Evolutionary conservation across 2,113 vertebrate genomes (phyloP).

Genomic region (Boulengeromyrus knoepffleri): DNA sequence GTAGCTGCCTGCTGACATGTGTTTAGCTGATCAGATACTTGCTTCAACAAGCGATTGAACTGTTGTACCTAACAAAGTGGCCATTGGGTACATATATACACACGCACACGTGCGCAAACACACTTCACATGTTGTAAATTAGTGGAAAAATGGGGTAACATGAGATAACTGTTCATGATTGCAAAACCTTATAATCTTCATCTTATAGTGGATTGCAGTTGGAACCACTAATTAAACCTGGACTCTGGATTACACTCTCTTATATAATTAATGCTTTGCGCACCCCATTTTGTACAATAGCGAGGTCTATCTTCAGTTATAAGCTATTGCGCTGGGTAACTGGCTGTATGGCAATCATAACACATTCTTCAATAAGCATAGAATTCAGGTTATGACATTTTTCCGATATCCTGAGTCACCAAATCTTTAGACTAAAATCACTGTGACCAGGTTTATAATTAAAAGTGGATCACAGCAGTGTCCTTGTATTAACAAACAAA

Average conservation of each 20-base stretch:
- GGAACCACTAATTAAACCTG: neutral
- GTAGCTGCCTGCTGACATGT: neutral
- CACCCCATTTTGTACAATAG: neutral
- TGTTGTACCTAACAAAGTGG: neutral
- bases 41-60: neutral
- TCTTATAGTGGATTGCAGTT: neutral
- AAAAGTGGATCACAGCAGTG: conserved; percentile 46
- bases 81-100: neutral
- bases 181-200: neutral
- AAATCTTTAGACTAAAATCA: conserved; percentile 47
- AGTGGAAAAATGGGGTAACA: neutral
- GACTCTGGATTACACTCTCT: neutral
- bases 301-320: neutral
- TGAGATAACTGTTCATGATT: neutral
- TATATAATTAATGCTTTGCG: neutral
- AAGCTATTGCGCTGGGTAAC: neutral
- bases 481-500: conserved; percentile 61
- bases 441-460: conserved; percentile 53
- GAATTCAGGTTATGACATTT: conserved; percentile 30
- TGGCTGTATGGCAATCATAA: neutral
- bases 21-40: neutral
- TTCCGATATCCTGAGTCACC: conserved; percentile 10
- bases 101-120: neutral
- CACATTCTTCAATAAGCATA: neutral
- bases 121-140: neutral